Evolutionary conservation across 1,140 invertebrate genomes (phyloP).

Genomic region (Phenacoccus solenopsis): DNA sequence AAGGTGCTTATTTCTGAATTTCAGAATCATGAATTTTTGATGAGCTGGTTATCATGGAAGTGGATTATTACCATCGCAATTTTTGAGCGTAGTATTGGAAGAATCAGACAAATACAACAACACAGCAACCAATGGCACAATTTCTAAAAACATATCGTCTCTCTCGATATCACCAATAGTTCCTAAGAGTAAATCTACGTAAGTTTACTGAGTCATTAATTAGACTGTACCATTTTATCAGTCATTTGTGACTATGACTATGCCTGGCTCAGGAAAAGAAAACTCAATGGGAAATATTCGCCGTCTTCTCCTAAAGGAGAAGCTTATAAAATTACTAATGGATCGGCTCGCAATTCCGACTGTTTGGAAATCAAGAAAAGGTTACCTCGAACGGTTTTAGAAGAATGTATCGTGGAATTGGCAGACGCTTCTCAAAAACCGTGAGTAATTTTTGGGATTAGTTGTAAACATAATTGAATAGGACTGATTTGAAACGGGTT

Average conservation of each 20-base stretch:
- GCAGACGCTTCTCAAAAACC: background rate
- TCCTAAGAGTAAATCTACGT: background rate
- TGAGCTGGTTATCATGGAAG: background rate
- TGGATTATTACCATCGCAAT: slow-evolving; percentile 21
- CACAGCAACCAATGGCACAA: background rate
- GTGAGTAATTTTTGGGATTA: background rate
- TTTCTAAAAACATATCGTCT: background rate
- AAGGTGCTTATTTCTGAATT: no score
- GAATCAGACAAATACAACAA: slow-evolving; percentile 8
- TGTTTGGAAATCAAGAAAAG: background rate
- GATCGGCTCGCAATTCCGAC: background rate
- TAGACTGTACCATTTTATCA: no score
- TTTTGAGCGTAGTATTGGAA: slow-evolving; percentile 22
- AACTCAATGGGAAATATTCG: slow-evolving; percentile 17
- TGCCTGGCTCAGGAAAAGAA: slow-evolving; percentile 9
- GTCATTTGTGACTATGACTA: no score
- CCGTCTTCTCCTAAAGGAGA: background rate
- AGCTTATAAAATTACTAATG: background rate
- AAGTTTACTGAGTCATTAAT: no score
- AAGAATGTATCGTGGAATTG: slow-evolving; percentile 10
- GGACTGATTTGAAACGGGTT: no score
- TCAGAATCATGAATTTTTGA: background rate
- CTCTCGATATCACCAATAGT: background rate
- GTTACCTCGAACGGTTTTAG: background rate
- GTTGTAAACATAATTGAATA: no score